These are phyloP conservation scores for Phasianus colchicus DNA, from an alignment of 2,113 vertebrate species.

Conservation along the genomic window DNA sequence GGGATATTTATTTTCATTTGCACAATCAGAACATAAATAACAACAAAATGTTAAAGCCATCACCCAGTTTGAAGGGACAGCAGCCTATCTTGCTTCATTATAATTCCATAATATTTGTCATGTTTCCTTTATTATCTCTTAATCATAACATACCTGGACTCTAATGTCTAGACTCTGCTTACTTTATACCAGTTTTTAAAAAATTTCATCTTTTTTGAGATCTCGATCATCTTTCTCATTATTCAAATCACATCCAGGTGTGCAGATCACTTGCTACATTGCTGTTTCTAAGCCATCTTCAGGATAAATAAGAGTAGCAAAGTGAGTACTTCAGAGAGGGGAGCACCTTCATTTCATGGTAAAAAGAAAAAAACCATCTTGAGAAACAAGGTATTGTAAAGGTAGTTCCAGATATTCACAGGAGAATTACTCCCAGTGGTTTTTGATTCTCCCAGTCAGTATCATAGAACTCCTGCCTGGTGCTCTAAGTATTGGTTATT, in stretches of 20 bases:
- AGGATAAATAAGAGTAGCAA: background rate
- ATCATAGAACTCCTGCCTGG: too few species aligned
- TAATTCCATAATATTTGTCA: background rate
- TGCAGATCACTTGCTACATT: background rate
- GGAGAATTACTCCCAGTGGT: too few species aligned
- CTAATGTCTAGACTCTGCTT: background rate
- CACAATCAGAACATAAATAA: background rate
- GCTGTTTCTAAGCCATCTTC: background rate
- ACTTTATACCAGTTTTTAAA: background rate
- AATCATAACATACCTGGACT: background rate
- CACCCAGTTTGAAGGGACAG: background rate
- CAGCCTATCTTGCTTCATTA: background rate
- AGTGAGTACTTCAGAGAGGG: too few species aligned
- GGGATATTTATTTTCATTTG: background rate
- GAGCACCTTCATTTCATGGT: too few species aligned
- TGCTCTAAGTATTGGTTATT: too few species aligned
- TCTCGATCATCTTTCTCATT: too few species aligned
- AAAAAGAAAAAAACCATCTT: too few species aligned
- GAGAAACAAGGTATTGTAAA: too few species aligned
- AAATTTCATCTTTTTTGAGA: too few species aligned
- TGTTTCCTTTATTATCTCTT: background rate
- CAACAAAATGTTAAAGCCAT: background rate
- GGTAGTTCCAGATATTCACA: too few species aligned
- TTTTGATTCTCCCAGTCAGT: too few species aligned
- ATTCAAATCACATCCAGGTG: too few species aligned